Percentiles rank a stretch among this genome's conserved stretches.
Conservation (phyloP, 2,888 invertebrate species). For the Drosophila peninsularis region DNA sequence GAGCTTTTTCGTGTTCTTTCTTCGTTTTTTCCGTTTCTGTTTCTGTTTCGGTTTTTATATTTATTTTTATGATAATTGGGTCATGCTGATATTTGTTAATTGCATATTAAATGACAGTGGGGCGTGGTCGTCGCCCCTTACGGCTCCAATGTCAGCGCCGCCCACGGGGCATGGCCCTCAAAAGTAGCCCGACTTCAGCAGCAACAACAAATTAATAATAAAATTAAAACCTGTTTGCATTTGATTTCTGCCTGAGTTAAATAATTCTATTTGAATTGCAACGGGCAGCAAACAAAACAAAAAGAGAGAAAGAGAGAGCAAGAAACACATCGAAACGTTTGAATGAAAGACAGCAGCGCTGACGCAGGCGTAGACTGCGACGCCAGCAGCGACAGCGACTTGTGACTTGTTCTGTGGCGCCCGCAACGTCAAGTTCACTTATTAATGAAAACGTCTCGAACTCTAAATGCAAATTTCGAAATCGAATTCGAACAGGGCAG, state of each 20-base stretch:
- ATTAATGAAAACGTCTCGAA: conserved; percentile 77
- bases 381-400: conserved; percentile 25
- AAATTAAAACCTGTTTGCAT: conserved; percentile 62
- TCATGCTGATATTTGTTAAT: conserved; percentile 65
- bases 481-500: conserved; percentile 52
- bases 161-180: conserved; percentile 29
- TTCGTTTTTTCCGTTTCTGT: background rate
- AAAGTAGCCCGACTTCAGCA: conserved; percentile 37
- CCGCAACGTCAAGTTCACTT: conserved; percentile 54
- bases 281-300: conserved; percentile 55
- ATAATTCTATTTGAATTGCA: conserved; percentile 70
- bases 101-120: conserved; percentile 43
- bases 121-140: conserved; percentile 21
- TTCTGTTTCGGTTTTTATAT: conserved; percentile 1
- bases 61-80: conserved; percentile 62
- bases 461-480: conserved; percentile 39
- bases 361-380: conserved; percentile 12
- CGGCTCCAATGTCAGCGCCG: conserved; percentile 23
- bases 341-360: conserved; percentile 64
- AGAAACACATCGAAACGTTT: conserved; percentile 42
- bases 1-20: conserved; percentile 12
- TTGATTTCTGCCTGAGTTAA: conserved; percentile 66
- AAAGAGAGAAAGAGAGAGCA: conserved; percentile 12
- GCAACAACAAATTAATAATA: conserved; percentile 8
- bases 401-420: conserved; percentile 53